Percentiles rank a stretch among this genome's conserved stretches.
Conservation (phyloP, 2,113 vertebrate species). For the Myiagra hebetior region DNA sequence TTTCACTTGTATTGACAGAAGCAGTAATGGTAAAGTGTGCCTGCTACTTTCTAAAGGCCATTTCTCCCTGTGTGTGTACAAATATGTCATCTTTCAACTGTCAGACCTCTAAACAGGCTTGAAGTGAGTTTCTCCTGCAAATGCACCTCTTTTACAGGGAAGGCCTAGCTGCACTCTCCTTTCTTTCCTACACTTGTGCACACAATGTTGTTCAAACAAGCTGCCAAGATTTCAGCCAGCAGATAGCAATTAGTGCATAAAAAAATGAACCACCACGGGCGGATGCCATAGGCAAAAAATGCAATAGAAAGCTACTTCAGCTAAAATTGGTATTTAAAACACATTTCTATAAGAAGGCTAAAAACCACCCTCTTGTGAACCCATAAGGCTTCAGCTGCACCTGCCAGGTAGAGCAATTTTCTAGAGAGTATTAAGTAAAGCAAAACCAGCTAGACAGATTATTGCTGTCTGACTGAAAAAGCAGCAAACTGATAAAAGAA, state of each 20-base stretch:
- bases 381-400: neutral
- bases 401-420: neutral
- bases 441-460: neutral
- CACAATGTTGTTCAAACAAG: neutral
- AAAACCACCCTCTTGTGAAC: neutral
- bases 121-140: neutral
- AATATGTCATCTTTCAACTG: neutral
- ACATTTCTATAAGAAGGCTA: neutral
- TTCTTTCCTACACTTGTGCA: neutral
- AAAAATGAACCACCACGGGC: neutral
- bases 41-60: neutral
- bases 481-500: neutral
- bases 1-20: neutral
- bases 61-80: neutral
- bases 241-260: neutral
- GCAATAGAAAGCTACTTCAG: neutral
- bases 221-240: neutral
- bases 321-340: neutral
- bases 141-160: neutral
- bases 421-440: neutral
- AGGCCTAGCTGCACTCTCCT: neutral
- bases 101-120: neutral
- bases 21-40: neutral
- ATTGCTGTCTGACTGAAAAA: neutral
- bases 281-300: neutral